Evolutionary conservation across 2,888 invertebrate species (phyloP).

Genomic region (Nebria brevicollis): DNA sequence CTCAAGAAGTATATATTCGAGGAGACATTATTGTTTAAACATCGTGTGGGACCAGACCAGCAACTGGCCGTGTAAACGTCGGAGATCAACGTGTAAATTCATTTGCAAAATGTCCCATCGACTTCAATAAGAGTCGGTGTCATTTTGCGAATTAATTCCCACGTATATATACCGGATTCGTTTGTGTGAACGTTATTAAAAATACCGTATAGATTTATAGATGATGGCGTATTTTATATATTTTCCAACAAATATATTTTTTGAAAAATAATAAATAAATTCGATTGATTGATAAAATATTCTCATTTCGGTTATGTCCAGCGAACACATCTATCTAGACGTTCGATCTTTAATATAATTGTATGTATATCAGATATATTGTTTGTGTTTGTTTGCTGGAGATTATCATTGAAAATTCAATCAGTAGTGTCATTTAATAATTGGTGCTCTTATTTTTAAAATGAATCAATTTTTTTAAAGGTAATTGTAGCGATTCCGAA

Average conservation of each 20-base stretch:
- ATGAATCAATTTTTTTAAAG: too few species aligned
- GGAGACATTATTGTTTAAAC: constrained; percentile 86
- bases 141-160: constrained; percentile 8
- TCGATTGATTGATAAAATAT: too few species aligned
- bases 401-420: too few species aligned
- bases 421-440: too few species aligned
- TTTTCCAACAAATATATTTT: constrained; percentile 37
- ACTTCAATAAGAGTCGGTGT: neutral
- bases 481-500: too few species aligned
- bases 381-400: too few species aligned
- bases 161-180: neutral
- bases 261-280: constrained; percentile 2
- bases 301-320: too few species aligned
- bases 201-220: neutral
- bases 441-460: too few species aligned
- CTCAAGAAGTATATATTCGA: constrained; percentile 96
- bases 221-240: constrained; percentile 29
- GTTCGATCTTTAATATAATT: too few species aligned
- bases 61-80: constrained; percentile 58
- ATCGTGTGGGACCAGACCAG: constrained; percentile 58
- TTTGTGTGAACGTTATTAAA: constrained; percentile 5
- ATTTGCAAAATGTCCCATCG: constrained; percentile 6
- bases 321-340: too few species aligned
- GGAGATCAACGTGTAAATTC: constrained; percentile 57
- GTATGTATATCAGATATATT: too few species aligned